Conservation (phyloP, 2,113 vertebrate species). For the Mystacornis crossleyi region DNA sequence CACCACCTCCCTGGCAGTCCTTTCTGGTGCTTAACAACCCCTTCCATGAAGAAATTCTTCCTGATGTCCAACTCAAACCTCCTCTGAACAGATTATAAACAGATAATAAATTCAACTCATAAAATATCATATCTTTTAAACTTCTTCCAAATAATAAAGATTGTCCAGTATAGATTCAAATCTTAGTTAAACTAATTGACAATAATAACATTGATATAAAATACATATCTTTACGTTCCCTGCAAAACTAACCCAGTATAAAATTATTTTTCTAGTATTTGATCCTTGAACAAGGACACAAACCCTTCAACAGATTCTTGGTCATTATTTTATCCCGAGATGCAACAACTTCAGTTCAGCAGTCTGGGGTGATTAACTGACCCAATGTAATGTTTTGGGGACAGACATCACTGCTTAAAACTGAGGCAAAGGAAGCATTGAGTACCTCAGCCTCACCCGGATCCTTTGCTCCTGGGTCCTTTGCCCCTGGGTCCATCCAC, state of each 20-base stretch:
- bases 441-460: not conserved
- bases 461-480: not conserved
- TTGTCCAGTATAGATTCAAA: not conserved
- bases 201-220: not conserved
- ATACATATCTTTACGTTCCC: rapidly evolving
- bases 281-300: not conserved
- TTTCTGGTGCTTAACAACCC: not conserved
- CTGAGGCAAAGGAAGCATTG: not conserved
- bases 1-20: not conserved
- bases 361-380: not conserved
- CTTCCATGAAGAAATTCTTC: not conserved
- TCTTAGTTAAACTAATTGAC: not conserved
- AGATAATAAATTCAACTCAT: not conserved
- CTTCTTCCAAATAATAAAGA: not conserved
- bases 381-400: not conserved
- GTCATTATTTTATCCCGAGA: not conserved
- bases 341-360: not conserved
- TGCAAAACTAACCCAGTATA: not conserved
- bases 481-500: not conserved
- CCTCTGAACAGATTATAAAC: not conserved
- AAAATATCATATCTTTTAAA: not conserved
- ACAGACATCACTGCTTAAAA: not conserved
- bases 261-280: not conserved
- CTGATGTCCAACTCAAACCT: not conserved
- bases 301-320: not conserved